These are phyloP conservation scores for Atopsyche davidsoni DNA, from an alignment of 1,140 invertebrate genomes.

Conservation along the genomic window DNA sequence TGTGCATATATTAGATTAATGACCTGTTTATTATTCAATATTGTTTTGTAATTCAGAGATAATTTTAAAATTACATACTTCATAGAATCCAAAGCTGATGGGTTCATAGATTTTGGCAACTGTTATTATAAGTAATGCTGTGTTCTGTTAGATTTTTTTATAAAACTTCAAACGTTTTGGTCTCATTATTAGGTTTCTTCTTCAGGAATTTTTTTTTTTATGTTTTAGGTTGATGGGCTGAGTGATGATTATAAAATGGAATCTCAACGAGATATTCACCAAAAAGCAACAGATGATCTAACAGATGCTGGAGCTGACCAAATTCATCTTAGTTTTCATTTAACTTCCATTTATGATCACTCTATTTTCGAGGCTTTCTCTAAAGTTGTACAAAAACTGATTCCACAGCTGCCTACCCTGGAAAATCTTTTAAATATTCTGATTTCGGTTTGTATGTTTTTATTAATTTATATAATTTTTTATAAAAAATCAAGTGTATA, in stretches of 20 bases:
- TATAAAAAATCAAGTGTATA: slow-evolving; percentile 13
- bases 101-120: no score
- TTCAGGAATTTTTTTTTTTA: slow-evolving; percentile 9
- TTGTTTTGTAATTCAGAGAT: no score
- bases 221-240: slow-evolving; percentile 80
- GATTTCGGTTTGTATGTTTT: slow-evolving; percentile 75
- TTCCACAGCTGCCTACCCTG: slow-evolving; percentile 92
- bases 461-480: slow-evolving; percentile 9
- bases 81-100: no score
- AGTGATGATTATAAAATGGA: slow-evolving; percentile 99
- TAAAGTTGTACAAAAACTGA: slow-evolving; percentile 99
- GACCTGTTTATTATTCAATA: no score
- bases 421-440: slow-evolving; percentile 99
- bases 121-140: no score
- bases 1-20: no score
- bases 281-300: slow-evolving; percentile 91
- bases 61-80: no score
- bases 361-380: slow-evolving; percentile 99
- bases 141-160: no score
- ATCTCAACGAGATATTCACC: slow-evolving; percentile 96
- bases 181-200: background rate
- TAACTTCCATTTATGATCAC: slow-evolving; percentile 99
- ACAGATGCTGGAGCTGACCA: slow-evolving; percentile 79
- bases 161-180: background rate
- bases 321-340: slow-evolving; percentile 89